Base-by-base conservation (phyloP, 2,797 vertebrate genomes). In the Malacoraja senta region DNA sequence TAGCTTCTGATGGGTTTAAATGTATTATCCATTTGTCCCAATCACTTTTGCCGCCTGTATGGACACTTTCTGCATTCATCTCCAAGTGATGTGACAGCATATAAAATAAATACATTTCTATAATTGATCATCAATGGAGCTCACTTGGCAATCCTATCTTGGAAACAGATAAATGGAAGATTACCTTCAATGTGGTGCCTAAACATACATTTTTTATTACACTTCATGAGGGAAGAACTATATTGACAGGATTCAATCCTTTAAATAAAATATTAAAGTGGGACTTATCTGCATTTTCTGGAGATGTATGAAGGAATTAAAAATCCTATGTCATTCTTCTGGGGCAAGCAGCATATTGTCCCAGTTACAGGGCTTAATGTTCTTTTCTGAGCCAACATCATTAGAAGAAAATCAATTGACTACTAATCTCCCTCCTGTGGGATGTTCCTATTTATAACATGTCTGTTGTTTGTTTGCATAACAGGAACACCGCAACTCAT, bases 401-500 rank as follows among this genome's bases (percentile, higher is more conserved):
- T 83, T 12, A 58, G 53, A 53, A 79, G 32, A 83, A 58, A 53
- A 53, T 83, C 80, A 58, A 58, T 58, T 26, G 21, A 26, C 38
- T 3, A 58, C 26, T 53, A 26, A 58, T 24, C 21, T 83, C 8
- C 0, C 44, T 58, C 80, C 29, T 83, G 44, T 58, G 80, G 44
- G 38, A 83, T 53, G 26, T 58, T 83, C 80, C 38, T 83, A 53
- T 83, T 83, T 83, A 83, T 26, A 83, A 83, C 53, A 83, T 83
- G 19, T 44, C 44, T 83, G 38, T 21, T 12, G 24, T 26, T 58
- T 58, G 38, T 53, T 83, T 83, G 58, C 12, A 58, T 26, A 26
- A 26, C 38, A 81, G 29, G 29, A 58, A 44, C 80, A 58, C 9
- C 63, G 4, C 63, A 86, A 29, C n/a, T 63, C 4, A 86, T 63